A percentile compares a stretch with the other conserved stretches of the same genome.
Evolutionary conservation across 1,140 invertebrate species (phyloP).

Genomic region (Monochamus saltuarius): DNA sequence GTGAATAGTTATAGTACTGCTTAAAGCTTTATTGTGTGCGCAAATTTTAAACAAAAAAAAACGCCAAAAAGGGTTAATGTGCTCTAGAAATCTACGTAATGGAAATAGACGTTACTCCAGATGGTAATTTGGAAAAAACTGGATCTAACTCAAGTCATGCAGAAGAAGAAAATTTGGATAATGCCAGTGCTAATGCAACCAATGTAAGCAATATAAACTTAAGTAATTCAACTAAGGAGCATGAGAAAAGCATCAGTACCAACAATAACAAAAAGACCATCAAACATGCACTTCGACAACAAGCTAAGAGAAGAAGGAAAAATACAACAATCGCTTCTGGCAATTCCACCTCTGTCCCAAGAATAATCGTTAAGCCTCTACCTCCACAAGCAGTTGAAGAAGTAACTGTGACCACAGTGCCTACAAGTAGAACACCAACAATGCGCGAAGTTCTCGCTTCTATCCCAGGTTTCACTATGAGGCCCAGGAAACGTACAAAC

Average conservation of each 20-base stretch:
- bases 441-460: conserved; percentile 87
- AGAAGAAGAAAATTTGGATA: conserved; percentile 37
- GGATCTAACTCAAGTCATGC: conserved; percentile 35
- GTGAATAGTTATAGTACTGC: conserved; percentile 28
- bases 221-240: conserved; percentile 16
- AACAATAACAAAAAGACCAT: conserved; percentile 57
- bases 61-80: conserved; percentile 22
- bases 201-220: conserved; percentile 20
- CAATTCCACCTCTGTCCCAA: conserved; percentile 64
- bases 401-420: conserved; percentile 49
- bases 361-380: conserved; percentile 70
- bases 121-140: conserved; percentile 38
- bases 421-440: conserved; percentile 60
- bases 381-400: conserved; percentile 61
- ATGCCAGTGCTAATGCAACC: conserved; percentile 18
- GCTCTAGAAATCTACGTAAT: conserved; percentile 39
- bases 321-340: conserved; percentile 73
- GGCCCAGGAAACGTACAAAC: conserved; percentile 73
- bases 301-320: conserved; percentile 75
- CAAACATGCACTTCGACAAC: conserved; percentile 73
- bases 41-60: conserved; percentile 18
- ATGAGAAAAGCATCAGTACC: conserved; percentile 6
- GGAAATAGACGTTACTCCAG: conserved; percentile 51
- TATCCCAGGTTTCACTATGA: conserved; percentile 86
- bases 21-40: conserved; percentile 31